These are phyloP conservation scores for Dioctria rufipes DNA, from an alignment of 2,888 invertebrate species.

Conservation along the genomic window DNA sequence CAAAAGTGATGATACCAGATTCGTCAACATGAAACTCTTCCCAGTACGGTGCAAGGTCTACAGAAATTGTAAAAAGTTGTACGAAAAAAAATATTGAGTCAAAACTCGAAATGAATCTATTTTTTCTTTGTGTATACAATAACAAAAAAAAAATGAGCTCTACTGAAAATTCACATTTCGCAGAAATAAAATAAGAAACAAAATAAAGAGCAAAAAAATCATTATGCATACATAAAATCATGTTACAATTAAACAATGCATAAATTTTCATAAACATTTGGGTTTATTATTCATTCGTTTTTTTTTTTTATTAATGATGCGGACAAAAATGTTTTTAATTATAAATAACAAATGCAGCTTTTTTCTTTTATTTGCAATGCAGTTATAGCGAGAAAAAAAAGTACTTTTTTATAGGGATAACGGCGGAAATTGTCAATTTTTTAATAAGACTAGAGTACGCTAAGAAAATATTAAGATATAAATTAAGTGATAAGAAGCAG, in stretches of 20 bases:
- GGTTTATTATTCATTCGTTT: background rate
- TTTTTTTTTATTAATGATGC: too few relatives aligned
- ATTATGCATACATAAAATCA: slow-evolving; percentile 39
- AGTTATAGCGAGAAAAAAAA: too few relatives aligned
- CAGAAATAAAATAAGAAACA: slow-evolving; percentile 18
- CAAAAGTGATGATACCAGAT: slow-evolving; percentile 51
- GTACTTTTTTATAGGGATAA: too few relatives aligned
- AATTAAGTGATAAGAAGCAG: too few relatives aligned
- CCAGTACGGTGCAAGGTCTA: slow-evolving; percentile 44
- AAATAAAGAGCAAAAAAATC: background rate
- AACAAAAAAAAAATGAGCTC: background rate
- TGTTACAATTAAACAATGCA: slow-evolving; percentile 24
- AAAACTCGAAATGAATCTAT: slow-evolving; percentile 13
- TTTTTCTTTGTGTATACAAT: background rate
- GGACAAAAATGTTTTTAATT: too few relatives aligned
- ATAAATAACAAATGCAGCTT: too few relatives aligned
- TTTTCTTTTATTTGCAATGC: too few relatives aligned
- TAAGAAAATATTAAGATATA: too few relatives aligned
- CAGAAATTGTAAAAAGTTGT: slow-evolving; percentile 25
- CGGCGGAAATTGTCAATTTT: too few relatives aligned
- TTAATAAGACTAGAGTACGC: too few relatives aligned
- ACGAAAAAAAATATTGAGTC: slow-evolving; percentile 29
- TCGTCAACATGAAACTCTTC: slow-evolving; percentile 47
- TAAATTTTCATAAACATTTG: slow-evolving; percentile 34
- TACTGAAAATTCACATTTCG: slow-evolving; percentile 31